Conservation (phyloP, 2,113 vertebrate genomes). For the Hemibagrus wyckioides region DNA sequence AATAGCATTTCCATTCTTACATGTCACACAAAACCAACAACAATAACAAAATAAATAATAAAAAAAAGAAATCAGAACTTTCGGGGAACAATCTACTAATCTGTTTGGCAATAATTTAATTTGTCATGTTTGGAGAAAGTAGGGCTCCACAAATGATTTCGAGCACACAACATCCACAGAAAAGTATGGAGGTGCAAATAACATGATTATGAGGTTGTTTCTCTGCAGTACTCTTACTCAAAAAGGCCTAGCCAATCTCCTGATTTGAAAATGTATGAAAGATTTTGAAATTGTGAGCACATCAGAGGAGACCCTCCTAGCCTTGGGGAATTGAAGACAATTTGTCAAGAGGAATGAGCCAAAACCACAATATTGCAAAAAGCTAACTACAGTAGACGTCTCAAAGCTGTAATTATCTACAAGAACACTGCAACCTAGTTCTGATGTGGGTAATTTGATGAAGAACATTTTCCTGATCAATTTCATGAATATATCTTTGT, state of each 20-base stretch:
- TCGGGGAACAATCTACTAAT: background rate
- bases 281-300: background rate
- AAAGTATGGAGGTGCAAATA: background rate
- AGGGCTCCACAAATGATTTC: background rate
- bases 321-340: background rate
- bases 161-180: background rate
- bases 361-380: background rate
- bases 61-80: background rate
- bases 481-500: background rate
- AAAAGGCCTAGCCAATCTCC: background rate
- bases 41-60: no score
- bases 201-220: background rate
- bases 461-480: background rate
- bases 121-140: background rate
- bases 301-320: background rate
- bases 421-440: background rate
- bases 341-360: background rate
- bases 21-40: background rate
- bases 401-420: background rate
- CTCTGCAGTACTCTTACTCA: background rate
- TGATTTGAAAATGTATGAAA: background rate
- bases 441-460: background rate
- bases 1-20: background rate
- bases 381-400: background rate
- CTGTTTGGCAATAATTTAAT: background rate